Conservation (phyloP, 2,113 vertebrate species). For the Ptilonorhynchus violaceus region DNA sequence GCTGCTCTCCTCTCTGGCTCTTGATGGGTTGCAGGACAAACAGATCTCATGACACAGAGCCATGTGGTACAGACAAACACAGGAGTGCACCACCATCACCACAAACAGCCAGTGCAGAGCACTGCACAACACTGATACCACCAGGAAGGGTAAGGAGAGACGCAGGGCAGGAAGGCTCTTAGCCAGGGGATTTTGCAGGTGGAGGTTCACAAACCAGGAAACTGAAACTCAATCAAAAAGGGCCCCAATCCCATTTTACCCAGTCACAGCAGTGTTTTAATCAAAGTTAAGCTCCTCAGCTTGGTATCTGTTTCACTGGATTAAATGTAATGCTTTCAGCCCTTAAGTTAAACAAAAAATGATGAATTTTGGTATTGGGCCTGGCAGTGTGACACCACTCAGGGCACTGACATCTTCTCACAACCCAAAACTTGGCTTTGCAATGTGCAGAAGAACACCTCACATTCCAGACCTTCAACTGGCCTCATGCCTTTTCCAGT, state of each 20-base stretch:
- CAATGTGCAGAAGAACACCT: background rate
- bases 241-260: background rate
- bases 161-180: background rate
- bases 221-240: background rate
- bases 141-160: background rate
- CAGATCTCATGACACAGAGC: background rate
- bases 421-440: background rate
- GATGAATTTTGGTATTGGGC: background rate
- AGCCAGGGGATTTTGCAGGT: background rate
- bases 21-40: background rate
- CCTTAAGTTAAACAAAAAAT: background rate
- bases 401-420: background rate
- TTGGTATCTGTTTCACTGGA: background rate
- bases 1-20: background rate
- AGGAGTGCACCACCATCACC: background rate
- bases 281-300: background rate
- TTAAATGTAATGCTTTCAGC: background rate
- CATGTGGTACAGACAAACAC: fast-evolving
- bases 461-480: background rate
- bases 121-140: background rate
- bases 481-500: background rate
- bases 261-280: background rate
- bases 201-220: background rate
- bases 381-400: background rate
- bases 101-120: background rate